Evolutionary conservation across 2,888 invertebrate species (phyloP).

Genomic region (Leptopilina syphax): DNA sequence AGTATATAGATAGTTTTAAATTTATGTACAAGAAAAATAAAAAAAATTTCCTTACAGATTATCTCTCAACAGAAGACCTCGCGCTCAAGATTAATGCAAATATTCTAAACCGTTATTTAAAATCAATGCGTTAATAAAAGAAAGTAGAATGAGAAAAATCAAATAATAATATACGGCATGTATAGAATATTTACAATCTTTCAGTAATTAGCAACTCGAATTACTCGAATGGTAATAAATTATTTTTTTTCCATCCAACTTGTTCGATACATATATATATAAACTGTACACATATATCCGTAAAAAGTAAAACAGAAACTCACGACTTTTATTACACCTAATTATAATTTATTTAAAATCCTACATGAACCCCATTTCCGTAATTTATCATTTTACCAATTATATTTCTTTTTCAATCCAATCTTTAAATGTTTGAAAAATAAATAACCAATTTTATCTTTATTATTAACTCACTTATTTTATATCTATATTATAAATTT

Average conservation of each 20-base stretch:
- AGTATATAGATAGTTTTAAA: no score
- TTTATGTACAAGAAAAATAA: no score
- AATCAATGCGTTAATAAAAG: neutral
- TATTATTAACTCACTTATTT: no score
- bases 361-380: neutral
- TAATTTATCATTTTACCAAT: neutral
- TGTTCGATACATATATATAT: neutral
- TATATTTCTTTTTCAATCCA: neutral
- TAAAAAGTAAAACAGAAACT: neutral
- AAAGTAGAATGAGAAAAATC: neutral
- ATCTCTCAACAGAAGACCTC: no score
- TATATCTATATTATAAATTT: no score
- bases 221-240: slow-evolving; percentile 13
- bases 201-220: slow-evolving; percentile 25
- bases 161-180: neutral
- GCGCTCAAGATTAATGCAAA: no score
- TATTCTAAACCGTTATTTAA: no score
- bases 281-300: no score
- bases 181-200: slow-evolving; percentile 18
- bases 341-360: neutral
- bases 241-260: neutral
- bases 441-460: no score
- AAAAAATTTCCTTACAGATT: no score
- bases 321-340: no score
- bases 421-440: neutral